Conservation (phyloP, 2,888 invertebrate species). For the Quadroppia sp. region DNA sequence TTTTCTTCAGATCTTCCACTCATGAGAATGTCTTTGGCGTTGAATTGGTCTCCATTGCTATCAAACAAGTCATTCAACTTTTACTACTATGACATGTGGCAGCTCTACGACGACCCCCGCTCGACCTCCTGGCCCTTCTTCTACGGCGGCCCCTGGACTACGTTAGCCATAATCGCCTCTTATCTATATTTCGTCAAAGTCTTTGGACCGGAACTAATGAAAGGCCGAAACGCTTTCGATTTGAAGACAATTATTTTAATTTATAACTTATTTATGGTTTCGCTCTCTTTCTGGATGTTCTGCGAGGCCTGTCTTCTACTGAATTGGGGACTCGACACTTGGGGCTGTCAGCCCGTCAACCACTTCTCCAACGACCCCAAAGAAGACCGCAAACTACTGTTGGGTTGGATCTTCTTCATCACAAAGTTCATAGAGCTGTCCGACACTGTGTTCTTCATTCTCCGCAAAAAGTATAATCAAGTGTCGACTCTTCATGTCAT, state of each 20-base stretch:
- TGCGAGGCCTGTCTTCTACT: constrained; percentile 25
- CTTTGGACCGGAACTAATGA: constrained; percentile 40
- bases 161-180: constrained; percentile 31
- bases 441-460: constrained; percentile 43
- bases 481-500: constrained; percentile 46
- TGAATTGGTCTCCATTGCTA: constrained; percentile 8
- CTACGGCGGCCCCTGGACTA: constrained; percentile 13
- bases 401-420: constrained; percentile 27
- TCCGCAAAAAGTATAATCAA: constrained; percentile 46
- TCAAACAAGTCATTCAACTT: constrained; percentile 36
- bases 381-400: neutral
- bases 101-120: constrained; percentile 30
- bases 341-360: constrained; percentile 38
- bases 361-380: neutral
- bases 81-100: constrained; percentile 36
- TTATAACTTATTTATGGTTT: constrained; percentile 42
- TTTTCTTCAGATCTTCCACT: no score
- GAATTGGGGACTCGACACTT: constrained; percentile 38
- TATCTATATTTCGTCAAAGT: constrained; percentile 42
- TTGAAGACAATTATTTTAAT: constrained; percentile 34
- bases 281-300: constrained; percentile 38
- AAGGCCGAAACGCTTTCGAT: constrained; percentile 34
- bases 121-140: constrained; percentile 25
- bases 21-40: constrained; percentile 9
- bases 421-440: constrained; percentile 17